phyloP scores from a whole-genome alignment of 2,113 vertebrate species.

The Sciurus niger region DNA sequence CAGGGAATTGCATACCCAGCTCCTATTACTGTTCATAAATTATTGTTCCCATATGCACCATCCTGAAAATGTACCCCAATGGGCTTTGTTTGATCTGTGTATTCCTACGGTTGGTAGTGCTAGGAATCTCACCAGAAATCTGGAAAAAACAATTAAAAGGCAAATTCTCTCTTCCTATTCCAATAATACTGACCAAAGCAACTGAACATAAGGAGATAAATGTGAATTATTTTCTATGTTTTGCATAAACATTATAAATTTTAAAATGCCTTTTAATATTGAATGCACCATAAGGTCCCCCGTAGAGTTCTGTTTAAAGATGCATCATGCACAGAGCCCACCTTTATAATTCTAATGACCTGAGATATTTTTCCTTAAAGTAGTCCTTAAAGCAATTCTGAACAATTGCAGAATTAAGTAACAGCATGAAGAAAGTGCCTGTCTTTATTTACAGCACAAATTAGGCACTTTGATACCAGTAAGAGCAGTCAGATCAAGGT shows the following conservation, averaged over 20 bases:
- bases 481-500: neutral
- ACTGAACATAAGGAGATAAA: conserved; percentile 64
- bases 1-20: conserved; percentile 66
- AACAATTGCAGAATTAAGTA: neutral
- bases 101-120: neutral
- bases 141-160: conserved; percentile 63
- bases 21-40: conserved; percentile 75
- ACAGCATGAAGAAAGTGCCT: neutral
- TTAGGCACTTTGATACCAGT: neutral
- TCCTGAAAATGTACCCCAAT: conserved; percentile 68
- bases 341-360: conserved; percentile 49
- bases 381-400: neutral
- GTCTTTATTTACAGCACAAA: neutral
- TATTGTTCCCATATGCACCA: conserved; percentile 70
- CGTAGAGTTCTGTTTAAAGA: conserved; percentile 59
- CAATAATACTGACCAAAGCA: conserved; percentile 64
- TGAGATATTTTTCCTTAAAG: neutral
- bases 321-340: neutral
- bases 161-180: conserved; percentile 23
- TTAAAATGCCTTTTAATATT: conserved; percentile 49
- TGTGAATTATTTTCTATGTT: conserved; percentile 72
- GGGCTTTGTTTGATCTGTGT: conserved; percentile 50
- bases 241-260: conserved; percentile 69
- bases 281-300: neutral
- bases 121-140: conserved; percentile 74